phyloP scores from a whole-genome alignment of 2,113 vertebrate species.

The Rostratula benghalensis region DNA sequence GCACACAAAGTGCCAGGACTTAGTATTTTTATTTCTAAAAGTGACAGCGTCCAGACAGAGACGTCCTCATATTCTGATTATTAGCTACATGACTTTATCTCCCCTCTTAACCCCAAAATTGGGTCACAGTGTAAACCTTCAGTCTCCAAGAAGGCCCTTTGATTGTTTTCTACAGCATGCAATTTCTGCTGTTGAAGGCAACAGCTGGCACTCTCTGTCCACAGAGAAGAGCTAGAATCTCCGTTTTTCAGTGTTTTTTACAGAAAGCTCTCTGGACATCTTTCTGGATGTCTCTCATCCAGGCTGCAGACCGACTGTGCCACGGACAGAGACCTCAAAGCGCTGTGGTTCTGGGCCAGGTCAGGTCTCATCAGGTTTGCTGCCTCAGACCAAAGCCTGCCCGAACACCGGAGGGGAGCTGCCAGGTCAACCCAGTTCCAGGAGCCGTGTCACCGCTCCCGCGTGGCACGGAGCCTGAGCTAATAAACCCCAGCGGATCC shows the following conservation, averaged over 20 bases:
- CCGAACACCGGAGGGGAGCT: not conserved
- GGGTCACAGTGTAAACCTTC: not conserved
- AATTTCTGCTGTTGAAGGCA: not conserved
- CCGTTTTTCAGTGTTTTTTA: not conserved
- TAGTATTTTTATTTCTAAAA: not conserved
- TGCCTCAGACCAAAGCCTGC: not conserved
- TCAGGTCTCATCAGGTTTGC: not conserved
- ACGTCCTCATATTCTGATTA: not conserved
- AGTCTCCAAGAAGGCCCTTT: not conserved
- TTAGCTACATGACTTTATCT: not conserved
- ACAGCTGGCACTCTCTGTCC: not conserved
- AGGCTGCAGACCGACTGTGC: not conserved
- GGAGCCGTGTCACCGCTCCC: not conserved
- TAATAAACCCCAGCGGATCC: not conserved
- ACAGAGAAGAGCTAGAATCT: fast-evolving
- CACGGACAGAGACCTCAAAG: not conserved
- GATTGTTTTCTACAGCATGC: not conserved
- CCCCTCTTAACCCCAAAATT: not conserved
- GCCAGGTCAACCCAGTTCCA: slow-evolving; percentile 2
- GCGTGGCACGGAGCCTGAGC: not conserved
- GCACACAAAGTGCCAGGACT: not conserved
- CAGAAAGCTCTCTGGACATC: not conserved
- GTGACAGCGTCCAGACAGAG: not conserved
- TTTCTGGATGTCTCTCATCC: not conserved
- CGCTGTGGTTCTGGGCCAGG: not conserved